Percentiles rank a stretch among this genome's conserved stretches.
Evolutionary conservation across 2,888 invertebrate genomes (phyloP).

Genomic region (Protodeltote pygarga): DNA sequence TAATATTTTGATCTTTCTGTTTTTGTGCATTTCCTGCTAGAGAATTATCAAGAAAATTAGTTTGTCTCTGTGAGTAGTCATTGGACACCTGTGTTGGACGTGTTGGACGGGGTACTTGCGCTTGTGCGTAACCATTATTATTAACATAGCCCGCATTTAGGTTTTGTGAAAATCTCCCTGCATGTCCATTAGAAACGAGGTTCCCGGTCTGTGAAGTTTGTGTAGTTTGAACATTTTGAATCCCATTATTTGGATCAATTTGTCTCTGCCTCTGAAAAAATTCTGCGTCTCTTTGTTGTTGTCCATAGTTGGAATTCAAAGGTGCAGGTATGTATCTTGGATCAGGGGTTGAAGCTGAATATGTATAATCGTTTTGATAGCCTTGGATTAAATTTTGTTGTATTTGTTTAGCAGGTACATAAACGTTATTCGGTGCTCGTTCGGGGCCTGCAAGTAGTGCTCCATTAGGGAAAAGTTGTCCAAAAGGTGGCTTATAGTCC

Average conservation of each 20-base stretch:
- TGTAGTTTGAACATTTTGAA: slow-evolving; percentile 53
- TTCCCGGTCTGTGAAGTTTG: slow-evolving; percentile 51
- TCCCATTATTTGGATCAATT: slow-evolving; percentile 52
- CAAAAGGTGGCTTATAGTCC: slow-evolving; percentile 77
- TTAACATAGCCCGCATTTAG: slow-evolving; percentile 35
- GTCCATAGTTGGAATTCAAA: slow-evolving; percentile 54
- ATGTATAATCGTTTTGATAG: slow-evolving; percentile 60
- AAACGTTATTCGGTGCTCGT: slow-evolving; percentile 65
- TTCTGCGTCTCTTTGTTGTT: slow-evolving; percentile 57
- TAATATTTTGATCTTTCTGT: slow-evolving; percentile 54
- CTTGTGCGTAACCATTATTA: slow-evolving; percentile 47
- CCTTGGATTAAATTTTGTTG: slow-evolving; percentile 61
- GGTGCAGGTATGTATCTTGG: slow-evolving; percentile 68
- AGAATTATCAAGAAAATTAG: slow-evolving; percentile 39
- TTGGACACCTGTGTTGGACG: slow-evolving; percentile 55
- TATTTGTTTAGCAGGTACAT: slow-evolving; percentile 69
- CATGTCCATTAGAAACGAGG: slow-evolving; percentile 58
- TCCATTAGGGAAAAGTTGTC: slow-evolving; percentile 74
- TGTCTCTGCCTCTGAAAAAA: slow-evolving; percentile 67
- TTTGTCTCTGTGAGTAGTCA: slow-evolving; percentile 53
- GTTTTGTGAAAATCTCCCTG: slow-evolving; percentile 54
- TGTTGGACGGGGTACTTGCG: slow-evolving; percentile 48
- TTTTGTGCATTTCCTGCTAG: slow-evolving; percentile 51
- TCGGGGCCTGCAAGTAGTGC: slow-evolving; percentile 67
- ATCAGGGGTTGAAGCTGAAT: slow-evolving; percentile 72